phyloP scores from a whole-genome alignment of 2,888 invertebrate species.

The Hypomecis atomaria region DNA sequence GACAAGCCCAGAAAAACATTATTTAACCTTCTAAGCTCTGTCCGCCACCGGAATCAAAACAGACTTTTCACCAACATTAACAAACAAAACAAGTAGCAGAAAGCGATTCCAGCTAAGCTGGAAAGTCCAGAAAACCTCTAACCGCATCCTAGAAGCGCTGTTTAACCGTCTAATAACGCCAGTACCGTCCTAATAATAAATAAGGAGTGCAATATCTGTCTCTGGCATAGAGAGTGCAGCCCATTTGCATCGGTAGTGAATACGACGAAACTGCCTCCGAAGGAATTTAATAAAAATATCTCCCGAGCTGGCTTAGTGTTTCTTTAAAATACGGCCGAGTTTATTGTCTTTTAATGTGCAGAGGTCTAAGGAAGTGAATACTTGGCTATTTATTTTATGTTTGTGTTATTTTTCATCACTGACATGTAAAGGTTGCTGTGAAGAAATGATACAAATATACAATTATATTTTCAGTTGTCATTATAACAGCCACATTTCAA shows the following conservation, averaged over 20 bases:
- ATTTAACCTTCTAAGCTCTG: too few relatives aligned
- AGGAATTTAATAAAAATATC: slow-evolving; percentile 83
- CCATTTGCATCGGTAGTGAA: slow-evolving; percentile 78
- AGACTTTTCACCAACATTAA: not conserved
- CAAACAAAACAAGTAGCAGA: slow-evolving; percentile 18
- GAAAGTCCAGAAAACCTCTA: slow-evolving; percentile 21
- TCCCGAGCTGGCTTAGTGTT: slow-evolving; percentile 66
- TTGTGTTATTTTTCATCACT: not conserved
- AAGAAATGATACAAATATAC: too few relatives aligned
- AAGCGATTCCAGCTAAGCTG: slow-evolving; percentile 16
- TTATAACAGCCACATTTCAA: too few relatives aligned
- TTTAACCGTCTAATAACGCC: slow-evolving; percentile 62
- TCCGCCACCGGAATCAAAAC: too few relatives aligned
- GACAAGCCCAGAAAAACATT: too few relatives aligned
- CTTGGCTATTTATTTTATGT: not conserved
- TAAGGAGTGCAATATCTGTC: slow-evolving; percentile 78
- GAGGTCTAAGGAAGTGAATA: slow-evolving; percentile 31
- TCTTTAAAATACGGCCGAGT: slow-evolving; percentile 65
- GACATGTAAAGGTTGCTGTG: too few relatives aligned
- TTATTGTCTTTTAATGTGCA: slow-evolving; percentile 59
- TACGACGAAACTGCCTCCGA: slow-evolving; percentile 73
- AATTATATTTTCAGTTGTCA: too few relatives aligned
- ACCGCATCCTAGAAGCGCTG: slow-evolving; percentile 45
- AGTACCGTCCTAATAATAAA: slow-evolving; percentile 72
- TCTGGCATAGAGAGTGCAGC: slow-evolving; percentile 63